Base-by-base conservation (phyloP, 2,888 invertebrate genomes). In the Trichopria drosophilae region DNA sequence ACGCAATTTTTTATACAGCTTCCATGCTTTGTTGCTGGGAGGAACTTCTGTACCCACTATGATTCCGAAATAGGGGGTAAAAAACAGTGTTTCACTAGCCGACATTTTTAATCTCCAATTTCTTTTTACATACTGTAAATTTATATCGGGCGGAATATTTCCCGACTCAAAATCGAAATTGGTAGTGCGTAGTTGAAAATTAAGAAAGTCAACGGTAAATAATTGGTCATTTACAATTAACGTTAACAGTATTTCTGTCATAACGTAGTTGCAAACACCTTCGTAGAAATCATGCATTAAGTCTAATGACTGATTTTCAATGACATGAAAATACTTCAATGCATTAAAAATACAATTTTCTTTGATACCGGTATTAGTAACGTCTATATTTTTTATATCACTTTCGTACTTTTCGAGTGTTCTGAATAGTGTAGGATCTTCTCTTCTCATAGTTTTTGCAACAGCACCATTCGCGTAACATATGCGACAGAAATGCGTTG, bases 111-210 rank as follows among this genome's bases (percentile, higher is more conserved):
- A n/a, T n/a, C n/a, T n/a, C n/a, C n/a, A 15, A 51, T 35, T 45
- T 4, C 20, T 9, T n/a, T n/a, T n/a, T 13, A 40, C 23, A 20
- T 45, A 18, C 1, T 9, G 12, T 9, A 35, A 12, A 10, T 19
- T 40, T 3, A 51, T 34, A 13, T n/a, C n/a, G n/a, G n/a, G n/a
- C n/a, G 12, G 12, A 34, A 35, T 15, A 12, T 48, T 48, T 34
- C 40, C 29, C n/a, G 48, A 48, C 36, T 48, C 48, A 29, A 42
- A 48, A 32, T 12, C 42, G 16, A 48, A 35, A 32, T 48, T 20
- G 13, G 41, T 42, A 13, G 34, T 34, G 22, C 13, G 20, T 28
- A 41, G 20, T 3, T 18, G 16, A 28, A 19, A 3, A 26, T 48
- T 48, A 3, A 48, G 15, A 20, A 31, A 35, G 3, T 47, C 40